Conservation (phyloP, 2,797 vertebrate genomes). For the Poeciliopsis paucimaculata region DNA sequence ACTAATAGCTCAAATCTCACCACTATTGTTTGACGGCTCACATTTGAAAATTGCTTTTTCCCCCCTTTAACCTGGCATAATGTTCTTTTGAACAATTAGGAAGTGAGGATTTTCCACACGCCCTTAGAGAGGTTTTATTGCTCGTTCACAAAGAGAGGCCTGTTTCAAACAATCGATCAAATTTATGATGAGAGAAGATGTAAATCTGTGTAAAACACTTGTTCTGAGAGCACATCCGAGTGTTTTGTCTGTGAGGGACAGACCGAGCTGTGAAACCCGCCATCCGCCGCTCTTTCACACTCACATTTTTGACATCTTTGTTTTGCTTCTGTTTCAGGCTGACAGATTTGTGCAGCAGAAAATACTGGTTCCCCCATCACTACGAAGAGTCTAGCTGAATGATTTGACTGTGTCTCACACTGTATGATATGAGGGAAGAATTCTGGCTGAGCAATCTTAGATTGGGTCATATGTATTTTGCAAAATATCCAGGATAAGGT, state of each 20-base stretch:
- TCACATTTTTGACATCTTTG: conserved; percentile 63
- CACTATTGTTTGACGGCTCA: conserved; percentile 65
- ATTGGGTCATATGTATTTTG: neutral
- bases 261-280: conserved; percentile 56
- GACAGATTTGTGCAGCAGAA: conserved; percentile 56
- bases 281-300: conserved; percentile 49
- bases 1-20: conserved; percentile 69
- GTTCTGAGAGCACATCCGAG: conserved; percentile 60
- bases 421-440: conserved; percentile 6
- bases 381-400: conserved; percentile 31
- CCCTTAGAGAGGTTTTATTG: conserved; percentile 17
- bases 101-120: conserved; percentile 50
- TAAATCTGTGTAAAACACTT: conserved; percentile 41
- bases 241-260: conserved; percentile 54
- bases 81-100: conserved; percentile 66
- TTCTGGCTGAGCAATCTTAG: neutral
- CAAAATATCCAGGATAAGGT: conserved; percentile 6
- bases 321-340: conserved; percentile 53
- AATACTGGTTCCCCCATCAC: conserved; percentile 44
- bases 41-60: conserved; percentile 66
- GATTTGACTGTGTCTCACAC: conserved; percentile 19
- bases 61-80: conserved; percentile 39
- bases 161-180: conserved; percentile 43
- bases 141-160: conserved; percentile 25
- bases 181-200: conserved; percentile 48